These are phyloP conservation scores for Acropora yongei DNA, from an alignment of 64 coral and sea anemone genomes.

Conservation along the genomic window DNA sequence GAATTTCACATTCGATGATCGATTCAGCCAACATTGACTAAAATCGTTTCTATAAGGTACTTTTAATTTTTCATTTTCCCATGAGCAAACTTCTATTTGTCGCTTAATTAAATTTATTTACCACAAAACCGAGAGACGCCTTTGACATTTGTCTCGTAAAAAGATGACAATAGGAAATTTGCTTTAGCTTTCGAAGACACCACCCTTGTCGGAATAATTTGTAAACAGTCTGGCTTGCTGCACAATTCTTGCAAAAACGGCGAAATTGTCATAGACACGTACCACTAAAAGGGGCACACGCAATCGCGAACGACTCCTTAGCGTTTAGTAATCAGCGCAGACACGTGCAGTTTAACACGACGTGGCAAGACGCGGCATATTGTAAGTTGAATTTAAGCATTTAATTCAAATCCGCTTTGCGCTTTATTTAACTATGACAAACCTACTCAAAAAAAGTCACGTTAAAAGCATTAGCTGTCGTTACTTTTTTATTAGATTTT, in stretches of 20 bases:
- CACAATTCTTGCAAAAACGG: neutral
- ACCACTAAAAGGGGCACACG: neutral
- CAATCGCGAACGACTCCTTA: neutral
- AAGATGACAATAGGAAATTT: neutral
- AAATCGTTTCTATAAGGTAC: too few species aligned
- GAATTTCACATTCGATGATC: too few species aligned
- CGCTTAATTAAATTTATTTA: too few species aligned
- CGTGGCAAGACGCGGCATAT: neutral
- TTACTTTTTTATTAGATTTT: too few species aligned
- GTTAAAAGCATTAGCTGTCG: neutral
- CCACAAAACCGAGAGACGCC: too few species aligned
- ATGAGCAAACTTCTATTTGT: neutral
- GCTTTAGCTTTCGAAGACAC: neutral
- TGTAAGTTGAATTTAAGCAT: neutral
- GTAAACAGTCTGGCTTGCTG: neutral
- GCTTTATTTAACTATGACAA: too few species aligned
- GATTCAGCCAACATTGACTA: too few species aligned
- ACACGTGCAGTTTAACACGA: neutral
- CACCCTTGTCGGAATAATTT: neutral
- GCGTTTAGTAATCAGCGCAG: neutral
- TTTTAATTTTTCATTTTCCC: neutral
- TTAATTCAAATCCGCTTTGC: too few species aligned
- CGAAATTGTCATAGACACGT: neutral
- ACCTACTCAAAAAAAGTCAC: neutral
- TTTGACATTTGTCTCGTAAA: too few species aligned